Evolutionary conservation across 1,140 invertebrate species (phyloP), one percentile per base, ranked within the genome.

Genomic region (Drosophila repletoides): DNA sequence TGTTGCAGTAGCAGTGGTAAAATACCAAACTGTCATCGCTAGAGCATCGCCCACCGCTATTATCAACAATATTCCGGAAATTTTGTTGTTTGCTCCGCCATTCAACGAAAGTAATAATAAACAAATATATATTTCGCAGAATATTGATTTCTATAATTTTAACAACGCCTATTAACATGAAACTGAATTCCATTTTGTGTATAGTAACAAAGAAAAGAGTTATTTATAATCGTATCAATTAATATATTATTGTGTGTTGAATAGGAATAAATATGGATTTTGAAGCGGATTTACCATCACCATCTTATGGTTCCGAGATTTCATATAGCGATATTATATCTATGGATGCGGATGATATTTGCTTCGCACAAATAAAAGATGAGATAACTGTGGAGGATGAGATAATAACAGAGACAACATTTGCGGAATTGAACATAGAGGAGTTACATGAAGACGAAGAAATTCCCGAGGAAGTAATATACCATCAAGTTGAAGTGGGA

Each of bases 321-420:
- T 12, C 21, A 3, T 14, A 6, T 15, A 12, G 2, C 6, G 26
- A n/a, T 21, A 3, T 9, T 7, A n/a, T 40, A 9, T 40, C 15
- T 9, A 12, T 21, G 0, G 19, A 38, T 40, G n/a, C 15, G 17
- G 15, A 7, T 7, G 15, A 21, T 21, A 21, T 40, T n/a, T n/a
- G n/a, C n/a, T n/a, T n/a, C n/a, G n/a, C 12, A 31, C n/a, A 2
- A 4, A 36, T 69, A 4, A 69, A 51, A 41, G 58, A 29, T 22
- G 66, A 69, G 56, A 65, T 69, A 12, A 64, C 41, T 1, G 48
- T 64, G 15, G 66, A 65, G 2, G 10, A 12, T 0, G 66, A 69
- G 24, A 9, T 36, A 43, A 51, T 69, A 22, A 56, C 51, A 36
- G 66, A 69, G 22, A 51, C 66, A 3, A 34, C 28, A 1, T 56